Percentiles rank a stretch among this genome's conserved stretches.
Evolutionary conservation across 2,888 invertebrate species (phyloP).

Genomic region (Ecliptopera silaceata): DNA sequence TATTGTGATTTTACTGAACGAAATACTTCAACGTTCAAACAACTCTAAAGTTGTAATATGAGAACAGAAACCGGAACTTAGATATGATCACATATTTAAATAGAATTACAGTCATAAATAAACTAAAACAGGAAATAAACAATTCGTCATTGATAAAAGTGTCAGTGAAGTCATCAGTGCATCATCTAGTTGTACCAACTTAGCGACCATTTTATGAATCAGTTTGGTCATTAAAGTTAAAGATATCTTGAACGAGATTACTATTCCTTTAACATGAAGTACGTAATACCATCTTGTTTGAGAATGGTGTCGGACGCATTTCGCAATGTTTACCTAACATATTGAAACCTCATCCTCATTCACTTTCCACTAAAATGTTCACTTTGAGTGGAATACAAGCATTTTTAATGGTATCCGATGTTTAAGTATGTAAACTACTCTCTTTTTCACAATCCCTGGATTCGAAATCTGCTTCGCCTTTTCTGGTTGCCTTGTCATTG

Average conservation of each 20-base stretch:
- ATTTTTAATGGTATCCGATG: neutral
- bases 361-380: slow-evolving; percentile 32
- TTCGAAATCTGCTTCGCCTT: too few species aligned
- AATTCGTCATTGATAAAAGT: slow-evolving; percentile 18
- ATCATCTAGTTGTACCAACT: slow-evolving; percentile 7
- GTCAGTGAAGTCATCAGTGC: slow-evolving; percentile 21
- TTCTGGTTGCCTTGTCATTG: too few species aligned
- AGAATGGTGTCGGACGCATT: slow-evolving; percentile 7
- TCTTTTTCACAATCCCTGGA: too few species aligned
- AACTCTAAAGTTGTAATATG: neutral
- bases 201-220: slow-evolving; percentile 13
- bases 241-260: neutral
- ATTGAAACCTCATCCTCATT: slow-evolving; percentile 32
- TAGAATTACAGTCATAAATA: slow-evolving; percentile 3
- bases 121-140: slow-evolving; percentile 16
- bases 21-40: neutral
- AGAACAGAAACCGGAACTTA: slow-evolving; percentile 1
- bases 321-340: slow-evolving; percentile 20
- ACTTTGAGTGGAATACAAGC: slow-evolving; percentile 17
- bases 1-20: neutral
- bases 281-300: slow-evolving; percentile 8
- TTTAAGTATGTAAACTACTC: too few species aligned
- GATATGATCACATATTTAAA: slow-evolving; percentile 9
- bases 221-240: neutral
- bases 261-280: too few species aligned